Base-by-base conservation (phyloP, 2,113 vertebrate species). In the Scortum barcoo region DNA sequence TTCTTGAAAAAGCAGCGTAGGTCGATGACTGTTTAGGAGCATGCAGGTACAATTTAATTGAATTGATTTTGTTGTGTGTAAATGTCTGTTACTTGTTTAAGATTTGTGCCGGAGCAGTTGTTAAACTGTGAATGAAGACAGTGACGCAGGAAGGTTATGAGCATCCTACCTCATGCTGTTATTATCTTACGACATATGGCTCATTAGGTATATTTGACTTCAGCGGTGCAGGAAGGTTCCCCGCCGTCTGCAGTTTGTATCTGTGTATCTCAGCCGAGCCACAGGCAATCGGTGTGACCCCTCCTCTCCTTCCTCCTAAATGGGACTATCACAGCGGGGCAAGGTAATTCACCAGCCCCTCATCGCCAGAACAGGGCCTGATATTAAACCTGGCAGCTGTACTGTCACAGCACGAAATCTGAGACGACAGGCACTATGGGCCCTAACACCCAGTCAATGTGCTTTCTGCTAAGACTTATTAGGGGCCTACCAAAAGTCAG, bases 381-480 rank as follows among this genome's bases (percentile, higher is more conserved):
- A 74, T 87, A 89, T 92, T 88, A 85, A 88, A 87, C 73, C 88
- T 86, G 90, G 88, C 92, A 91, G 88, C 79, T 80, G 67, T 53
- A 86, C 72, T 67, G 71, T 72, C 91, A 71, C 86, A 48, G 83
- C 75, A 82, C 60, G 19, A 73, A 90, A 94, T 91, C 50, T 36
- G 78, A 93, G 81, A 69, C 75, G 91, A 92, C 92, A 91, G 85
- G 53, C 80, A 69, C 86, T 80, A 73, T 76, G 66, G 89, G 76
- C 50, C 73, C 83, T 90, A 91, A 92, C 90, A 68, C 80, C 42
- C 85, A 65, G 69, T 91, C 80, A 74, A 50, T 86, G 81, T 84
- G 80, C 72, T 88, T 71, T 86, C 83, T 91, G 69, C 86, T 88
- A 60, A 83, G 72, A 61, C 77, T 65, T 53, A 72, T 88, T 85